Evolutionary conservation across 2,113 vertebrate genomes (phyloP).

Genomic region (Tamias sibiricus): DNA sequence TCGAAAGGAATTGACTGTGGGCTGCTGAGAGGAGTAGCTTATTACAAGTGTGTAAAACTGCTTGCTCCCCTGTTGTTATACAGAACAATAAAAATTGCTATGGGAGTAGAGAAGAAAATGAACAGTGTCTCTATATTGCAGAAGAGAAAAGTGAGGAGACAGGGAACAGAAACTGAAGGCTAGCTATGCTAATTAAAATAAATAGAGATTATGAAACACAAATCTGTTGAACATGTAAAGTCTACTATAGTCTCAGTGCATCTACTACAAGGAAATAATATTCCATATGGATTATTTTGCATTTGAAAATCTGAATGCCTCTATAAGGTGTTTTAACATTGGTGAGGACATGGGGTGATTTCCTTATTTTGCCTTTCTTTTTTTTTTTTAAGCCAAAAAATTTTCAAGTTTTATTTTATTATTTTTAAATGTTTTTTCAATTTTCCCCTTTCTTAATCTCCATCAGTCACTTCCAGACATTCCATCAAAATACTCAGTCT

Average conservation of each 20-base stretch:
- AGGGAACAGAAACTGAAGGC: neutral
- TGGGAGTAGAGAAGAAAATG: neutral
- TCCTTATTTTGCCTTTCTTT: neutral
- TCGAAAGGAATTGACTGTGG: neutral
- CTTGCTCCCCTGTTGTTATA: neutral
- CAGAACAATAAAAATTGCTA: neutral
- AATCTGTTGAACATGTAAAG: neutral
- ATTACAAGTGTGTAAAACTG: neutral
- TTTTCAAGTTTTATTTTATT: neutral
- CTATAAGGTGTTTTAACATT: neutral
- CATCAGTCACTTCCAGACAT: neutral
- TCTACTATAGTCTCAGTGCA: neutral
- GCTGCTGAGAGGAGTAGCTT: neutral
- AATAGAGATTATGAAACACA: neutral
- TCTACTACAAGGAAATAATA: neutral
- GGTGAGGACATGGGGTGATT: neutral
- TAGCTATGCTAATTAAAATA: neutral
- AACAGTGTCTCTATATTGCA: neutral
- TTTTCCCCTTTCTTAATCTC: neutral
- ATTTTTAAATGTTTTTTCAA: neutral
- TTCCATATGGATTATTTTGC: conserved; percentile 24
- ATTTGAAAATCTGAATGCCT: neutral
- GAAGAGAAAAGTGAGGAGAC: neutral
- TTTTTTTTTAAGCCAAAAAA: no score
- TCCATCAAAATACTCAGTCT: neutral